A percentile compares a stretch with the other conserved stretches of the same genome.
These are phyloP conservation scores for Schrankia costaestrigalis DNA, from an alignment of 2,888 invertebrate species.

Conservation along the genomic window DNA sequence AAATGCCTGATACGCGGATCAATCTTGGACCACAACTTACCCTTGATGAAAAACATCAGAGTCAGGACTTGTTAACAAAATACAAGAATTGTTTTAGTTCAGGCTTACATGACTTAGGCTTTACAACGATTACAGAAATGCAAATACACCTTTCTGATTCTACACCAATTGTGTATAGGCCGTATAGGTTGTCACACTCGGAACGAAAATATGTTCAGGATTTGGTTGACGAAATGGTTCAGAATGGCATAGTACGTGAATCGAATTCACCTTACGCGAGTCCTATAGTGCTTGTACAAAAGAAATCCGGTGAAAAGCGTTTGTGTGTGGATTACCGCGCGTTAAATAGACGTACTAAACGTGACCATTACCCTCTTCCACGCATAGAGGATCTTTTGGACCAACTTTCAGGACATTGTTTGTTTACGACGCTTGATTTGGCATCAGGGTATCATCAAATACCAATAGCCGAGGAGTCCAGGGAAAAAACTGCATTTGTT, in stretches of 20 bases:
- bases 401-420: conserved; percentile 13
- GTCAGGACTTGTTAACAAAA: no score
- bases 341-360: conserved; percentile 15
- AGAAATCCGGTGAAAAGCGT: conserved; percentile 22
- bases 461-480: conserved; percentile 18
- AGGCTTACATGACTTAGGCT: conserved; percentile 1
- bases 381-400: conserved; percentile 24
- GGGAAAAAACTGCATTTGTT: conserved; percentile 29
- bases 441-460: no score
- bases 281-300: conserved; percentile 27
- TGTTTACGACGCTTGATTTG: conserved; percentile 19
- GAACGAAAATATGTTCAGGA: not conserved
- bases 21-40: no score
- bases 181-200: conserved; percentile 1
- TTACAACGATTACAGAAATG: conserved; percentile 3
- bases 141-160: not conserved
- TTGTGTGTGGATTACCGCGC: conserved; percentile 27
- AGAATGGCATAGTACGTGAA: conserved; percentile 17
- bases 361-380: conserved; percentile 21
- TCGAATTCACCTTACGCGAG: conserved; percentile 23
- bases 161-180: conserved; percentile 3
- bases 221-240: conserved; percentile 28
- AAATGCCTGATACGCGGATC: not conserved
- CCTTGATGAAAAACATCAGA: no score
- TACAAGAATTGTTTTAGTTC: conserved; percentile 7